Evolutionary conservation across 2,113 vertebrate genomes (phyloP).

Genomic region (Tyto alba): DNA sequence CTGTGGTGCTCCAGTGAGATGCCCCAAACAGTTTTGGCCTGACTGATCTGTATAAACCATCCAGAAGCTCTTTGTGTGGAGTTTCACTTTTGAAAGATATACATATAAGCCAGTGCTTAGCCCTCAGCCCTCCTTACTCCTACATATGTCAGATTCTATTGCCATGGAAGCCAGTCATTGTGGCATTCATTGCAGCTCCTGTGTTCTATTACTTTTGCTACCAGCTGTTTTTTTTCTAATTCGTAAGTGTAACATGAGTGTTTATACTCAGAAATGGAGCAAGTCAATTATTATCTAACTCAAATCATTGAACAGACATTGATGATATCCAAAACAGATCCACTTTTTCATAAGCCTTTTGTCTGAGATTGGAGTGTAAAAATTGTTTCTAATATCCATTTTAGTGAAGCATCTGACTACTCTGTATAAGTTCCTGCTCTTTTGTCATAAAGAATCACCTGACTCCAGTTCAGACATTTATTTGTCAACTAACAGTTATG

Average conservation of each 20-base stretch:
- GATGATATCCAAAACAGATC: neutral
- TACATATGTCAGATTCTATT: neutral
- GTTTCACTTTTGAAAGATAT: neutral
- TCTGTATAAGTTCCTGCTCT: neutral
- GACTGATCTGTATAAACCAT: neutral
- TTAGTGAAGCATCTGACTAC: neutral
- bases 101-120: neutral
- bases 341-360: neutral
- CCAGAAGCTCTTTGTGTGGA: neutral
- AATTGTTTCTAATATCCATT: neutral
- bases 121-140: neutral
- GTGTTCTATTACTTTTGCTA: neutral
- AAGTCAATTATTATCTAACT: neutral
- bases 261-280: neutral
- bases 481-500: neutral
- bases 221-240: neutral
- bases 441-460: neutral
- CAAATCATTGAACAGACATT: neutral
- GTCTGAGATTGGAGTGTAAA: neutral
- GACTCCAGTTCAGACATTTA: neutral
- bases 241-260: neutral
- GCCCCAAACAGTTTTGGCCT: neutral
- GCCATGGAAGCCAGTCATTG: neutral
- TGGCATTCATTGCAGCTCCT: neutral
- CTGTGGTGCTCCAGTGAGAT: neutral